These are phyloP conservation scores for Cataglyphis rosenhaueri DNA, from an alignment of 2,888 invertebrate genomes.

Conservation along the genomic window DNA sequence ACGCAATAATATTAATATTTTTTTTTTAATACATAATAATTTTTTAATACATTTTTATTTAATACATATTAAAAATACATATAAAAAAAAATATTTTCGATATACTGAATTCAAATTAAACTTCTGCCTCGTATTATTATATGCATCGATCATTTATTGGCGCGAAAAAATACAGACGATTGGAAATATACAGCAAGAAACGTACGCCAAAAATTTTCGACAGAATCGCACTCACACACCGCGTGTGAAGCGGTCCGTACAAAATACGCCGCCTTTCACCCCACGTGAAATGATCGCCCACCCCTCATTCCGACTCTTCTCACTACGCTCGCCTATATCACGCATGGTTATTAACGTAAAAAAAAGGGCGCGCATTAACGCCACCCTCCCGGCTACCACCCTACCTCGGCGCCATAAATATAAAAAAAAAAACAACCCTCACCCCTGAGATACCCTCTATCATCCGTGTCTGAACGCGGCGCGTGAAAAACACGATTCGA, in stretches of 20 bases:
- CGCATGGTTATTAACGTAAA: constrained; percentile 78
- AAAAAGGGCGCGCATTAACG: constrained; percentile 79
- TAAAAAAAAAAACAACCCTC: constrained; percentile 75
- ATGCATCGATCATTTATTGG: background rate
- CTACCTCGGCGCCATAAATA: constrained; percentile 76
- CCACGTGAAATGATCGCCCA: constrained; percentile 70
- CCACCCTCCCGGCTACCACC: constrained; percentile 61
- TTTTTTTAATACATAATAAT: background rate
- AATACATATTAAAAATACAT: too few relatives aligned
- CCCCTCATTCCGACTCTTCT: constrained; percentile 73
- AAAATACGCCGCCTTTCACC: constrained; percentile 66
- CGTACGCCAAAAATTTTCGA: constrained; percentile 23
- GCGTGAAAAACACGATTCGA: constrained; percentile 80
- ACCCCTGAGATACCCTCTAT: constrained; percentile 68
- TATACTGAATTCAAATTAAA: background rate
- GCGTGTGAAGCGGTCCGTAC: constrained; percentile 39
- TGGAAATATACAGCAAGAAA: background rate
- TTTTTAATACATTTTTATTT: background rate
- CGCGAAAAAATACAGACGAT: background rate
- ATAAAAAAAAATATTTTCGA: background rate
- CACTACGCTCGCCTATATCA: constrained; percentile 72
- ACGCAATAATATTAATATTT: background rate
- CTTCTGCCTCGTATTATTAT: background rate
- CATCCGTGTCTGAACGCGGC: constrained; percentile 62
- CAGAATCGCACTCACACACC: constrained; percentile 27